Conservation (phyloP, 2,113 vertebrate genomes). For the Mastomys coucha region DNA sequence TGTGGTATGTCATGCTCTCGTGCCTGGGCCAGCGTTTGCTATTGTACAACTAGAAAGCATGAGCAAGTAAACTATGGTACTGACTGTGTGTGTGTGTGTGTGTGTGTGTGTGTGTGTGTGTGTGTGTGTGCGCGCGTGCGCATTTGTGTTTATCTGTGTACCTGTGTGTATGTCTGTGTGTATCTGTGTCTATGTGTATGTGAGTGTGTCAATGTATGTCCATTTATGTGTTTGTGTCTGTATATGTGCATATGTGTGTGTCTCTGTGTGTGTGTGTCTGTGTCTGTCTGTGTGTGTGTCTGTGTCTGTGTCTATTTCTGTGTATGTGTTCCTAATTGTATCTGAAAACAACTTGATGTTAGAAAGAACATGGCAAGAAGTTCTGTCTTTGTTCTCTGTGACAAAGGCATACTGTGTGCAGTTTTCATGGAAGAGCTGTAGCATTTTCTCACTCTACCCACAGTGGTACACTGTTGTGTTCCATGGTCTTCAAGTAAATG, state of each 20-base stretch:
- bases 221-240: neutral
- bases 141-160: neutral
- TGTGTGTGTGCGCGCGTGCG: neutral
- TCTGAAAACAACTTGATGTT: neutral
- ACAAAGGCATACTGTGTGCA: neutral
- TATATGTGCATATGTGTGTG: neutral
- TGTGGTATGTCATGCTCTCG: neutral
- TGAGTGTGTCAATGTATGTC: neutral
- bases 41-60: neutral
- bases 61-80: neutral
- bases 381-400: neutral
- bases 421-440: neutral
- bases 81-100: neutral
- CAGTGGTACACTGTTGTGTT: neutral
- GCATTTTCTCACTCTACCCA: neutral
- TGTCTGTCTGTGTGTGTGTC: rapidly evolving
- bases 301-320: neutral
- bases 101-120: neutral
- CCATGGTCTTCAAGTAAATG: neutral
- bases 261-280: rapidly evolving
- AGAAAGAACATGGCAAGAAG: neutral
- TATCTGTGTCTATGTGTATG: neutral
- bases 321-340: neutral
- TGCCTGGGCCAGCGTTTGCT: neutral
- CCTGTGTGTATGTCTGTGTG: neutral